Conservation (phyloP, 2,797 vertebrate genomes). For the Parambassis ranga region DNA sequence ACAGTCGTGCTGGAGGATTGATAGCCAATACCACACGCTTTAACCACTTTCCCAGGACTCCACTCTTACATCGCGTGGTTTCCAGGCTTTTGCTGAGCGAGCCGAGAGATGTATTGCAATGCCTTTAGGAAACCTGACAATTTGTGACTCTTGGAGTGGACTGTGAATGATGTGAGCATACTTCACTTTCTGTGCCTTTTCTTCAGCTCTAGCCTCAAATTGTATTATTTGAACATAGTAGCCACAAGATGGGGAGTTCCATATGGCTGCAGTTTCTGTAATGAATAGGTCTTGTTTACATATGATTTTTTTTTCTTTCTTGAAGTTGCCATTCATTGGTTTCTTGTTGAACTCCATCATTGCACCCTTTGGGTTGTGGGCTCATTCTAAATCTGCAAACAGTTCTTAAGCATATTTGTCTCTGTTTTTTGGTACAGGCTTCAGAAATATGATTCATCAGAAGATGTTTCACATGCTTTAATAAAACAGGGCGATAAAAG, state of each 20-base stretch:
- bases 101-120: conserved; percentile 23
- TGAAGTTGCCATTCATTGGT: conserved; percentile 17
- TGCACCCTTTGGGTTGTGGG: conserved; percentile 27
- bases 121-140: conserved; percentile 44
- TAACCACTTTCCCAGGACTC: conserved; percentile 51
- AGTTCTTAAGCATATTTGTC: conserved; percentile 35
- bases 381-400: conserved; percentile 24
- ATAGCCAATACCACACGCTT: conserved; percentile 42
- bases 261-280: conserved; percentile 32
- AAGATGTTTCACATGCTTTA: conserved; percentile 18
- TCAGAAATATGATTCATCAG: conserved; percentile 37
- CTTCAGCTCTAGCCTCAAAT: conserved; percentile 22
- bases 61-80: conserved; percentile 21
- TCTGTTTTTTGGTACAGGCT: conserved; percentile 19
- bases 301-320: conserved; percentile 22
- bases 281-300: conserved; percentile 55
- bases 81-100: conserved; percentile 3
- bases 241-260: conserved; percentile 27
- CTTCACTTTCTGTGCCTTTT: conserved; percentile 26
- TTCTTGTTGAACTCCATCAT: conserved; percentile 13
- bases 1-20: conserved; percentile 11
- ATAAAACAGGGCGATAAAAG: conserved; percentile 27
- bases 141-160: conserved; percentile 39
- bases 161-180: conserved; percentile 39
- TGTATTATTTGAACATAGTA: conserved; percentile 37